These are phyloP conservation scores for Neolamprologus falcicula DNA, from an alignment of 2,113 vertebrate species.

Conservation along the genomic window DNA sequence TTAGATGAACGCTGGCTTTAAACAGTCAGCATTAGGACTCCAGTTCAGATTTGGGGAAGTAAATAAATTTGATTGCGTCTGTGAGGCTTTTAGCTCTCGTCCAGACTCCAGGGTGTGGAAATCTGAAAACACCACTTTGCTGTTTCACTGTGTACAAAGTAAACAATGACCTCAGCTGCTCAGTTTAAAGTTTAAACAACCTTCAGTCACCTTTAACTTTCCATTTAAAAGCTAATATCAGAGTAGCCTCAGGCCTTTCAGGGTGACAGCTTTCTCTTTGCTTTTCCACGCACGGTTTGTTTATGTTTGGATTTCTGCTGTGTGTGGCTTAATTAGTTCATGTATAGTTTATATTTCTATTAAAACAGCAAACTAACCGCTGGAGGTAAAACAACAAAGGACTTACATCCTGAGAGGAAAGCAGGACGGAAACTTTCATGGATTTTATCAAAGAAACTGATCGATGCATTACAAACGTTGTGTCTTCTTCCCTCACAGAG, in stretches of 20 bases:
- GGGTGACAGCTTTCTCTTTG: accelerated
- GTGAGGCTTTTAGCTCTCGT: not conserved
- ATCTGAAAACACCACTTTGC: not conserved
- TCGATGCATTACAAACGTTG: not conserved
- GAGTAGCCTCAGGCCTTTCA: not conserved
- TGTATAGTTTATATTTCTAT: not conserved
- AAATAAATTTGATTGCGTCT: not conserved
- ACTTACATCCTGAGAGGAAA: not conserved
- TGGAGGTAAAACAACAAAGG: not conserved
- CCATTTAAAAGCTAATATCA: not conserved
- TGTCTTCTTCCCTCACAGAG: not conserved
- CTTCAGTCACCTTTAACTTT: not conserved
- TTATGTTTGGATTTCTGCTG: not conserved
- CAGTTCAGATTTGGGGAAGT: accelerated
- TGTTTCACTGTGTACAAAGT: not conserved
- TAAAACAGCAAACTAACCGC: not conserved
- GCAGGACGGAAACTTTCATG: not conserved
- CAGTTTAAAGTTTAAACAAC: not conserved
- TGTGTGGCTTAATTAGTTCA: not conserved
- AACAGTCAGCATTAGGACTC: not conserved
- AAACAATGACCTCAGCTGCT: not conserved
- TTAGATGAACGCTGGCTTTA: not conserved
- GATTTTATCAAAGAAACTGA: not conserved
- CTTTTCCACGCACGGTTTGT: not conserved
- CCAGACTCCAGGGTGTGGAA: not conserved